Evolutionary conservation across 2,888 invertebrate species (phyloP).

Genomic region (Chloromyia formosa): DNA sequence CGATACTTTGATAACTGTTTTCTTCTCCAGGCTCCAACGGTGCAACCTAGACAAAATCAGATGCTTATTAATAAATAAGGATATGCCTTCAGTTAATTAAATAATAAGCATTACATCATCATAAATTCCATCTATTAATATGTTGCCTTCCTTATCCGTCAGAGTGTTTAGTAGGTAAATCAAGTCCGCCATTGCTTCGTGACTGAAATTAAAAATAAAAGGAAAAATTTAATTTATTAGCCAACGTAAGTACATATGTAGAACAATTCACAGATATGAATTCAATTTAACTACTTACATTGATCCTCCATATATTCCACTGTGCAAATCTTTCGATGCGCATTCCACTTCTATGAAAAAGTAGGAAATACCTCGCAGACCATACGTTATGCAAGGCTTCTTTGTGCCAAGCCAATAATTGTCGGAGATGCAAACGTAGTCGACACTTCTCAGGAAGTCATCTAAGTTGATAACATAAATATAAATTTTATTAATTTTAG

Average conservation of each 20-base stretch:
- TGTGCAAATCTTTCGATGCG: conserved; percentile 92
- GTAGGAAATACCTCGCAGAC: conserved; percentile 92
- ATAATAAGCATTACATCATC: conserved; percentile 71
- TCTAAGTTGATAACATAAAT: conserved; percentile 46
- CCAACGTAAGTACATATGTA: no score
- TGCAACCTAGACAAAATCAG: conserved; percentile 67
- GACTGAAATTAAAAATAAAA: conserved; percentile 61
- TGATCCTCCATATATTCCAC: conserved; percentile 94
- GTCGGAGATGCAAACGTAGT: conserved; percentile 97
- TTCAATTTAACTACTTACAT: conserved; percentile 71
- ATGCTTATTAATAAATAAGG: no score
- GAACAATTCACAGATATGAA: no score
- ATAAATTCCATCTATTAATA: conserved; percentile 83
- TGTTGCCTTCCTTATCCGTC: conserved; percentile 86
- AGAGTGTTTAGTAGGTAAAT: conserved; percentile 85
- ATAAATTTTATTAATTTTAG: not conserved
- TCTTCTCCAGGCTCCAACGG: conserved; percentile 73
- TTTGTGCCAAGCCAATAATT: conserved; percentile 98
- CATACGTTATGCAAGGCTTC: conserved; percentile 98
- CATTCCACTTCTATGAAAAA: conserved; percentile 89
- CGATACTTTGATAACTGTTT: conserved; percentile 78
- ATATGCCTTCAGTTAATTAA: no score
- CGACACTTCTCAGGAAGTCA: conserved; percentile 83
- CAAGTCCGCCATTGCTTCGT: conserved; percentile 92
- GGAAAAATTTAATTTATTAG: not conserved